phyloP scores from a whole-genome alignment of 1,140 invertebrate species.

The Linepithema humile region DNA sequence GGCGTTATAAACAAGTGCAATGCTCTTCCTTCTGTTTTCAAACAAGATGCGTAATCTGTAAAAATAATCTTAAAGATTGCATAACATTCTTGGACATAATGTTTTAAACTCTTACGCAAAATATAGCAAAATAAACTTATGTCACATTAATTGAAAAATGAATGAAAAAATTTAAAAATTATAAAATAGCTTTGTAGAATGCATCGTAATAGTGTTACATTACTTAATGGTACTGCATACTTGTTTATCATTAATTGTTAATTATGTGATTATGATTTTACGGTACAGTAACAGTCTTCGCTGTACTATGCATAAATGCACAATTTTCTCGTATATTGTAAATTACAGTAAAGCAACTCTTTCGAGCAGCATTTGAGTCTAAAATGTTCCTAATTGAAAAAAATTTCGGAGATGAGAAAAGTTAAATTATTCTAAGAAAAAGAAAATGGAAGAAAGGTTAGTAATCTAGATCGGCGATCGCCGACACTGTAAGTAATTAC shows the following conservation, averaged over 20 bases:
- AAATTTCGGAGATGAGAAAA: not conserved
- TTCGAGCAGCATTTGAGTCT: no score
- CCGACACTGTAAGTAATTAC: slow-evolving; percentile 37
- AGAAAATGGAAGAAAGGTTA: slow-evolving; percentile 15
- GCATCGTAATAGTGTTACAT: not conserved
- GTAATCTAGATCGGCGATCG: not conserved
- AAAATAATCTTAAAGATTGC: not conserved
- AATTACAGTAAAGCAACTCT: not conserved
- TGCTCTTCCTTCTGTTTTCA: not conserved
- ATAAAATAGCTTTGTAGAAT: not conserved
- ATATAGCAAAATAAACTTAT: not conserved
- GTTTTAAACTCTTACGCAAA: not conserved
- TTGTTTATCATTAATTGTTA: not conserved
- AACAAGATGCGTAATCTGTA: not conserved
- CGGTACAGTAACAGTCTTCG: no score
- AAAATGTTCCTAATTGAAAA: not conserved
- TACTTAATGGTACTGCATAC: not conserved
- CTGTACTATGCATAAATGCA: not conserved
- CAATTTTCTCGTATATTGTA: not conserved
- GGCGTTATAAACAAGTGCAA: slow-evolving; percentile 22
- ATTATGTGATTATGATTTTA: not conserved
- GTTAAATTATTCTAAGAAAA: not conserved
- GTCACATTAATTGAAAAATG: not conserved
- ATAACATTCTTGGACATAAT: no score
- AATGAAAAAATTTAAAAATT: not conserved